Evolutionary conservation across 2,797 vertebrate genomes (phyloP), one percentile per base, ranked within the genome.

Genomic region (Chaenodraco wilsoni): DNA sequence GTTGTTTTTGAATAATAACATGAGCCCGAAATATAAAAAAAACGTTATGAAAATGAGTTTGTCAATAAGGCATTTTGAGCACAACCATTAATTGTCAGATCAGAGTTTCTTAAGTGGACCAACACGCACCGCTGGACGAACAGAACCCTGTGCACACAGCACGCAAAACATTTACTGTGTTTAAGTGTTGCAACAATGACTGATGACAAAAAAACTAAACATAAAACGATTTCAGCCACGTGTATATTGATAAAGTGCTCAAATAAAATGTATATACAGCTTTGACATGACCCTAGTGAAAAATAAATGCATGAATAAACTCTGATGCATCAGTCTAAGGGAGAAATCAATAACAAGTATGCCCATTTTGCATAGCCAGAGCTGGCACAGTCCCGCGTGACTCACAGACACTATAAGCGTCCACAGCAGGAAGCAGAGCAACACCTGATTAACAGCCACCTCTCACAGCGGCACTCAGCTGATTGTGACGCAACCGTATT

Each of bases 21-120:
- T 45, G 13, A 76, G 62, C 76, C 65, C 16, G 23, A 74, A 72
- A 83, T 57, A 19, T 77, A 31, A 55, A 71, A 78, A 86, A 65
- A 43, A 4, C 8, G 41, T 51, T 66, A 59, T 65, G 66, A 77
- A 74, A 65, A 82, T 68, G 21, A 67, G 48, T 83, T 79, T 14
- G 41, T 87, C 23, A 59, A 79, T 88, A 90, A 92, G 90, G 90
- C 90, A 83, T 84, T 84, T 80, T 79, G 44, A 84, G 87, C 65
- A 85, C 46, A 81, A 81, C 66, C 78, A 71, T 83, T 83, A 76
- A 75, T 43, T 33, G 71, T 87, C 70, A 79, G 50, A 83, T 75
- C 40, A 27, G 49, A 54, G 50, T 69, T 80, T 76, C 59, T 49
- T 43, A 8, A 40, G 59, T 79, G 76, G 80, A 79, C 46, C 62